Base-by-base conservation (phyloP, 2,113 vertebrate genomes). In the Meles meles region DNA sequence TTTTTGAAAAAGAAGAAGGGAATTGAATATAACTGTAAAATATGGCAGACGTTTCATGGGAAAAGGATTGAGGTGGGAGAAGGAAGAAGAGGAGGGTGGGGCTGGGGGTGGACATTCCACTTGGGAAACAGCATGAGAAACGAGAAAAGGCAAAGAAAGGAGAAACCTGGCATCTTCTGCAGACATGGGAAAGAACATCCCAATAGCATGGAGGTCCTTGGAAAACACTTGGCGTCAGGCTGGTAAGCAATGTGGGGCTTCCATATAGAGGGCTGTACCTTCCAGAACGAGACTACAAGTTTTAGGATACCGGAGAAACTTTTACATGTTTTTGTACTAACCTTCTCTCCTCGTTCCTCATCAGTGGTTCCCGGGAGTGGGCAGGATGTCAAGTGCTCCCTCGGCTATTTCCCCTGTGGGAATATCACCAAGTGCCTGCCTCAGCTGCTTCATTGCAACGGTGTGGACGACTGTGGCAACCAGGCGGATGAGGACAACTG, bases 351-450 rank as follows among this genome's bases (percentile, higher is more conserved):
- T 23, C 96, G 17, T 59, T 92, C 47, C 65, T 91, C 49, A 0
- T 96, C 0, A 99, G 98, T 98, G 93, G 95, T 98, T 82, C 67
- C 95, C 37, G 96, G 97, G 94, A 98, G 98, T 39, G 97, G 63
- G 77, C 52, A 39, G 86, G 98, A 98, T 71, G 85, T 69, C 83
- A 25, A 39, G 0, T 99, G 99, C 31, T 99, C 99, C 10, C 98
- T 99, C 15, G 99, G 99, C 94, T 99, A 99, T 96, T 99, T 99
- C 95, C 99, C 99, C 0, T 99, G 99, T 88, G 99, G 99, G 55
- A 99, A 99, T 92, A 97, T 99, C 95, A 99, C 98, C 2, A 98
- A 99, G 94, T 99, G 99, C 92, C 99, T 99, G 92, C 99, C 99
- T 4, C 99, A 99, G 95, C 98, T 99, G 6, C 99, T 99, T 76